Conservation (phyloP, 2,113 vertebrate genomes). For the Zapus hudsonius region DNA sequence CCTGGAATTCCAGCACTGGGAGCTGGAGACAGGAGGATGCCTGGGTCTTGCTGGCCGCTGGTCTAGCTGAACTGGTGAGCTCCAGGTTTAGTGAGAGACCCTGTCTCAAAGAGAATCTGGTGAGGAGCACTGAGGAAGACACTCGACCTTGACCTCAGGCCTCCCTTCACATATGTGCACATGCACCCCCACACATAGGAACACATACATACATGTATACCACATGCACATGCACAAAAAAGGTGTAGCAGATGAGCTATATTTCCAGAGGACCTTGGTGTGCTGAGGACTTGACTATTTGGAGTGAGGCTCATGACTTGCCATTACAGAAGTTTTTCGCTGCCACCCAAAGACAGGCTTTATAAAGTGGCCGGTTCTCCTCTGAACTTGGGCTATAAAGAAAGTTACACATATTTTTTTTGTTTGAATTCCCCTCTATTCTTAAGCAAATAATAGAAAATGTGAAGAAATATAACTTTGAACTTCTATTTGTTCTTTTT, state of each 20-base stretch:
- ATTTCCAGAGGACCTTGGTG: neutral
- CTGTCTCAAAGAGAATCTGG: no score
- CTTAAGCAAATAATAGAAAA: neutral
- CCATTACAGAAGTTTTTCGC: accelerated
- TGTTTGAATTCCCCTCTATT: neutral
- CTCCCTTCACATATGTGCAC: no score
- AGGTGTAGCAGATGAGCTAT: no score
- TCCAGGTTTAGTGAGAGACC: no score
- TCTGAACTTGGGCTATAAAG: neutral
- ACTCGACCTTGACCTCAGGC: no score
- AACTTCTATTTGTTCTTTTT: neutral
- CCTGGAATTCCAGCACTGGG: no score
- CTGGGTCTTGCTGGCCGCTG: no score
- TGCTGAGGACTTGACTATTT: neutral
- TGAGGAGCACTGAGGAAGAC: no score
- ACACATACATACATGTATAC: no score
- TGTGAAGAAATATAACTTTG: neutral
- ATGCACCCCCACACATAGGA: no score
- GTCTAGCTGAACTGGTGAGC: no score
- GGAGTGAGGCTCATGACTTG: neutral
- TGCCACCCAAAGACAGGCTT: accelerated
- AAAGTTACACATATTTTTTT: neutral
- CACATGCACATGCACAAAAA: neutral
- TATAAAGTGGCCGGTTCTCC: neutral
- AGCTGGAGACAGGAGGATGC: no score